A percentile compares a stretch with the other conserved stretches of the same genome.
phyloP scores from a whole-genome alignment of 1,140 invertebrate species.

The Papilio xuthus region DNA sequence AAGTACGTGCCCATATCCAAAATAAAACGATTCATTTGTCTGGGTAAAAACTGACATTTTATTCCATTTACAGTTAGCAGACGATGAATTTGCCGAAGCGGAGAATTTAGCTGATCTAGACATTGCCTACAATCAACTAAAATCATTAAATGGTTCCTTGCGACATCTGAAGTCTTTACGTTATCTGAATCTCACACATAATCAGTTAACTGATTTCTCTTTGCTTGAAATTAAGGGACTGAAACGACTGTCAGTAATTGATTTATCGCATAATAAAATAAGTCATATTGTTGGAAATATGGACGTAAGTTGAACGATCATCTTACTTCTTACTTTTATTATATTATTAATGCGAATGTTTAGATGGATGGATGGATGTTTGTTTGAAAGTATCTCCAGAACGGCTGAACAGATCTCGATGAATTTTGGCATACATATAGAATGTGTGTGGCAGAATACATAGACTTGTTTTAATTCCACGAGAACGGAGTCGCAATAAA shows the following conservation, averaged over 20 bases:
- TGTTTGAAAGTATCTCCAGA: too few species aligned
- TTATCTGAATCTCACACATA: slow-evolving; percentile 88
- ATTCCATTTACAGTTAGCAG: slow-evolving; percentile 83
- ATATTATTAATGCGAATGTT: too few species aligned
- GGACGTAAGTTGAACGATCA: slow-evolving; percentile 80
- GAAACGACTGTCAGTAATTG: slow-evolving; percentile 84
- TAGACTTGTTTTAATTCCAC: too few species aligned
- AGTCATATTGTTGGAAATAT: slow-evolving; percentile 84
- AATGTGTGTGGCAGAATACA: too few species aligned
- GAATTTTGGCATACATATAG: too few species aligned
- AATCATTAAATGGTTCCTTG: slow-evolving; percentile 88
- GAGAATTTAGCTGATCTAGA: slow-evolving; percentile 85
- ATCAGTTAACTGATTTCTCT: slow-evolving; percentile 88
- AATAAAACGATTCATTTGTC: not conserved
- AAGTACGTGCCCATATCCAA: slow-evolving; percentile 58
- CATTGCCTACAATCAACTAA: slow-evolving; percentile 87
- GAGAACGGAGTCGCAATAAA: too few species aligned
- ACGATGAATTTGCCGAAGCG: slow-evolving; percentile 88
- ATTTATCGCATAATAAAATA: slow-evolving; percentile 90
- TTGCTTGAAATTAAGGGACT: slow-evolving; percentile 88
- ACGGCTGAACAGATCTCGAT: too few species aligned
- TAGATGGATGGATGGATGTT: too few species aligned
- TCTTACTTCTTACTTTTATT: not conserved
- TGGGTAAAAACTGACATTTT: not conserved
- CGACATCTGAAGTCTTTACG: slow-evolving; percentile 85